Conservation (phyloP, 2,888 invertebrate species). For the Flabesymbios commensalis region DNA sequence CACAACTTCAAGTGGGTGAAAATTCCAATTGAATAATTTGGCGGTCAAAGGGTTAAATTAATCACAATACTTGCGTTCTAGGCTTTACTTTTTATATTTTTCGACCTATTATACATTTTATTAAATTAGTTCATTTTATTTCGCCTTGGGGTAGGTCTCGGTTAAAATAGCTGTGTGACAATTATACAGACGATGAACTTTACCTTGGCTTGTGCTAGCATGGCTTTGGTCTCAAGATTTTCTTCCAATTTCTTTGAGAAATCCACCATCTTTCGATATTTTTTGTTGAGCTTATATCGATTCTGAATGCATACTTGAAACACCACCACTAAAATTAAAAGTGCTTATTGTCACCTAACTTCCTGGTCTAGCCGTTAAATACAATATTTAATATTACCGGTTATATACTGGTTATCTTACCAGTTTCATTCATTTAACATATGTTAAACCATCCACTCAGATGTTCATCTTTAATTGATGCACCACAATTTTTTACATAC, state of each 20-base stretch:
- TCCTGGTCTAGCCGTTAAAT: neutral
- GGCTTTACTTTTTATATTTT: no score
- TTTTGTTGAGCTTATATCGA: constrained; percentile 61
- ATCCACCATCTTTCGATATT: constrained; percentile 47
- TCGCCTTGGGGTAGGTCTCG: no score
- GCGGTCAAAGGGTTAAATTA: no score
- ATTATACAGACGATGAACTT: no score
- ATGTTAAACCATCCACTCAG: neutral
- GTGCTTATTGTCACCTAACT: neutral
- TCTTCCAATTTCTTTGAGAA: constrained; percentile 12
- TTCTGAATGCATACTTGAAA: constrained; percentile 61
- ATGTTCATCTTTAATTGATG: neutral
- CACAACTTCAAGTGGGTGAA: no score
- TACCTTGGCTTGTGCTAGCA: constrained; percentile 41
- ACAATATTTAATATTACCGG: neutral
- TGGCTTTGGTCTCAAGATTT: constrained; percentile 28
- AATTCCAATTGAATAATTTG: no score
- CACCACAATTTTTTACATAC: no score
- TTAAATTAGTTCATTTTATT: no score
- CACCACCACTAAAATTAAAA: constrained; percentile 48
- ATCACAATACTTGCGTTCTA: no score
- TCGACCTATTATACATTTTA: neutral
- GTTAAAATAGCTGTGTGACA: no score
- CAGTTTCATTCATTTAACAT: neutral
- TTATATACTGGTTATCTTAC: neutral